Evolutionary conservation across 2,797 vertebrate species (phyloP).

Genomic region (Acrossocheilus fasciatus): DNA sequence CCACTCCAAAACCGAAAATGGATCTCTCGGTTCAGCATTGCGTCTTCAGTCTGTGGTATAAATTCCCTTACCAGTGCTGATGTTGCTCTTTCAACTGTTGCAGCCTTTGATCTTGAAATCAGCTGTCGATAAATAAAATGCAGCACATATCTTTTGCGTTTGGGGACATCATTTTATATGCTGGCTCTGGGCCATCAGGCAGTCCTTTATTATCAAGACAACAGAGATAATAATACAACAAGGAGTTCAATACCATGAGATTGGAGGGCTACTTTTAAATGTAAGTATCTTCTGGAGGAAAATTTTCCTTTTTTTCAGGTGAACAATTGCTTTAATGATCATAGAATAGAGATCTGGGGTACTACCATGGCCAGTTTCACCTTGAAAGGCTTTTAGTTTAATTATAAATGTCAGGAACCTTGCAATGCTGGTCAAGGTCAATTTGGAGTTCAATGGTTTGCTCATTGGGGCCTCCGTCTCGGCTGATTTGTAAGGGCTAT

Average conservation of each 20-base stretch:
- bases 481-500: slow-evolving; percentile 75
- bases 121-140: too few species aligned
- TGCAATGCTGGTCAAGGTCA: slow-evolving; percentile 71
- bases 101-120: too few species aligned
- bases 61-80: not conserved
- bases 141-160: too few species aligned
- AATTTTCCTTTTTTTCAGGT: not conserved
- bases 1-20: not conserved
- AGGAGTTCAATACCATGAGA: not conserved
- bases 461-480: slow-evolving; percentile 66
- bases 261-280: not conserved
- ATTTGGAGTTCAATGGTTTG: slow-evolving; percentile 69
- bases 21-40: not conserved
- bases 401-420: slow-evolving; percentile 67
- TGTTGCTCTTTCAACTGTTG: not conserved
- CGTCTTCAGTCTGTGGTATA: not conserved
- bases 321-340: slow-evolving; percentile 8
- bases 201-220: not conserved
- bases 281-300: not conserved
- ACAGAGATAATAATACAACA: not conserved
- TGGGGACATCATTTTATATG: too few species aligned
- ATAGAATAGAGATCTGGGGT: slow-evolving; percentile 7
- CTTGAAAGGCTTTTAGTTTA: slow-evolving; percentile 66
- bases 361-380: slow-evolving; percentile 55
- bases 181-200: not conserved